phyloP scores from a whole-genome alignment of 2,888 invertebrate genomes.

The Amphiduros pacificus region DNA sequence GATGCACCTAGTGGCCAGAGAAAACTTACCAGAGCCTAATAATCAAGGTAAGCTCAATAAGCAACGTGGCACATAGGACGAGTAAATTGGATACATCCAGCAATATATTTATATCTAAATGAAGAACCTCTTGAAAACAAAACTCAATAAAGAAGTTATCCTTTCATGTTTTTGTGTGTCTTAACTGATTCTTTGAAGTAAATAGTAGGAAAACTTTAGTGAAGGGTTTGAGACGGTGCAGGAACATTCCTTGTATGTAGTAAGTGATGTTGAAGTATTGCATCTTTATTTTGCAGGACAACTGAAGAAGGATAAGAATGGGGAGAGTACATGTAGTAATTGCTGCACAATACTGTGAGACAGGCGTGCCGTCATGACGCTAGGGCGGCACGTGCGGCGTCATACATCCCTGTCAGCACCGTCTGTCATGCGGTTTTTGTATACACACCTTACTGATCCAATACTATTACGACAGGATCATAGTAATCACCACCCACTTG shows the following conservation, averaged over 20 bases:
- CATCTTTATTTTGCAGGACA: slow-evolving; percentile 42
- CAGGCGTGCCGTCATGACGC: too few species aligned
- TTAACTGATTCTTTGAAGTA: background rate
- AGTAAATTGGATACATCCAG: background rate
- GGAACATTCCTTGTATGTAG: too few species aligned
- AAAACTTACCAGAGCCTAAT: slow-evolving; percentile 98
- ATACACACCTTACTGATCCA: too few species aligned
- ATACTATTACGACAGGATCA: too few species aligned
- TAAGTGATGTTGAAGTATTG: background rate
- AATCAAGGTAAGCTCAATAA: slow-evolving; percentile 49
- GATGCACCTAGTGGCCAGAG: slow-evolving; percentile 99
- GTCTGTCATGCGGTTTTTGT: too few species aligned
- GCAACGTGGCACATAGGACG: background rate
- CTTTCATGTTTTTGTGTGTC: background rate
- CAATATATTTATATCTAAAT: background rate
- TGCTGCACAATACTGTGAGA: slow-evolving; percentile 53
- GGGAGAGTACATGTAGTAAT: slow-evolving; percentile 51
- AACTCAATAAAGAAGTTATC: background rate
- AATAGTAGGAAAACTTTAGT: too few species aligned
- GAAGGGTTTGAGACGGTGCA: too few species aligned
- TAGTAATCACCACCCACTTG: too few species aligned
- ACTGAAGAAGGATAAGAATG: slow-evolving; percentile 55
- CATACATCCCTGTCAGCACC: too few species aligned
- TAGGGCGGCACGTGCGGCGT: background rate
- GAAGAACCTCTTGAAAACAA: background rate